Conservation (phyloP, 2,797 vertebrate species). For the Megalops cyprinoides region DNA sequence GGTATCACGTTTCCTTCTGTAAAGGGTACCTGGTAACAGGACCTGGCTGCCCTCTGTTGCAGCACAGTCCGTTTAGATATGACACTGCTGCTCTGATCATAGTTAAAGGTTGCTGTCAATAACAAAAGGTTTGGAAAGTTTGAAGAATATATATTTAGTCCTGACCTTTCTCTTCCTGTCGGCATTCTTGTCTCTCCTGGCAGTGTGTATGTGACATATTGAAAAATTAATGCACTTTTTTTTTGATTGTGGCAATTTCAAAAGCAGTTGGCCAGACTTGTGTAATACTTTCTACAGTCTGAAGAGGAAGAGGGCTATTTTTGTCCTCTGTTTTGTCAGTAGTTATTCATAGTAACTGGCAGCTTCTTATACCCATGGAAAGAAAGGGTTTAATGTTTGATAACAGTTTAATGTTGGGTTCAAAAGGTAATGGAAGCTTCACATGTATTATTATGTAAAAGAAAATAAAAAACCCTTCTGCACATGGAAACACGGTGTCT, state of each 20-base stretch:
- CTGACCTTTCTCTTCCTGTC: slow-evolving; percentile 34
- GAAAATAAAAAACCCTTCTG: no score
- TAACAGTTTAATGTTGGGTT: neutral
- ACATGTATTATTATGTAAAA: no score
- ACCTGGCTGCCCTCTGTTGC: slow-evolving; percentile 41
- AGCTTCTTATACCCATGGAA: neutral
- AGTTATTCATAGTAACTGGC: neutral
- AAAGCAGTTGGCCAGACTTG: slow-evolving; percentile 31
- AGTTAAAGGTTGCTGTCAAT: slow-evolving; percentile 48
- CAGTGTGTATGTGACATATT: slow-evolving; percentile 38
- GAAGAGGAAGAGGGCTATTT: neutral
- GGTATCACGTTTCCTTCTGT: slow-evolving; percentile 51
- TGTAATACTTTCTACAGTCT: slow-evolving; percentile 13
- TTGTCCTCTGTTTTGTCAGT: neutral
- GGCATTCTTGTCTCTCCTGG: slow-evolving; percentile 35
- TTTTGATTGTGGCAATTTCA: slow-evolving; percentile 28
- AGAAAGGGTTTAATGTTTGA: slow-evolving; percentile 2
- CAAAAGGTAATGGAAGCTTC: neutral
- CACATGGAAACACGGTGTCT: no score
- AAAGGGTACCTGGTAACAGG: slow-evolving; percentile 50
- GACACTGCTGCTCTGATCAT: slow-evolving; percentile 53
- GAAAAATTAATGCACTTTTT: slow-evolving; percentile 48
- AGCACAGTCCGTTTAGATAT: slow-evolving; percentile 42
- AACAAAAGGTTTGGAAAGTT: slow-evolving; percentile 41
- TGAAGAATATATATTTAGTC: slow-evolving; percentile 42